These are phyloP conservation scores for Pachyrhynchus sulphureomaculatus DNA, from an alignment of 1,140 invertebrate species.

Conservation along the genomic window DNA sequence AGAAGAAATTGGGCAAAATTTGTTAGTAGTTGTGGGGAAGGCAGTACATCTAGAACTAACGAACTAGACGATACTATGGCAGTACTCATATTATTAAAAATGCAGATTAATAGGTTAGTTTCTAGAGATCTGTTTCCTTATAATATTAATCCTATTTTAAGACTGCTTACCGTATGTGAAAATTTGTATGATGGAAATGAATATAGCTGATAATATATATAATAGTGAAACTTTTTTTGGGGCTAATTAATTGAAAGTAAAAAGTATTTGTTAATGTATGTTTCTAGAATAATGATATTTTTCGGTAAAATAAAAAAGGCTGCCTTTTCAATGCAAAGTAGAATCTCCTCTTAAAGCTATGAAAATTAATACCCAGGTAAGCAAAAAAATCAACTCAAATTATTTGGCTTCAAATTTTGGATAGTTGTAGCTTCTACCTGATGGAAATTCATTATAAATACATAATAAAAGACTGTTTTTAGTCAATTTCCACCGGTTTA, in stretches of 20 bases:
- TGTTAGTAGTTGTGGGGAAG: conserved; percentile 68
- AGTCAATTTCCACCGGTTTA: too few relatives aligned
- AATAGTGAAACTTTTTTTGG: neutral
- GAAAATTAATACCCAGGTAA: too few relatives aligned
- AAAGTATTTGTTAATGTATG: neutral
- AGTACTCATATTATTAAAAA: conserved; percentile 74
- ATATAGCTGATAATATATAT: conserved; percentile 57
- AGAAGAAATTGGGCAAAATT: conserved; percentile 82
- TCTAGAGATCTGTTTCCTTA: conserved; percentile 83
- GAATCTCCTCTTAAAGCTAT: too few relatives aligned
- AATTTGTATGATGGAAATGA: conserved; percentile 78
- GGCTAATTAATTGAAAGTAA: neutral
- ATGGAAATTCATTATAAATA: too few relatives aligned
- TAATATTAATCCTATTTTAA: conserved; percentile 84
- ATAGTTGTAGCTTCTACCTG: too few relatives aligned
- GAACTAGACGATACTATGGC: conserved; percentile 82
- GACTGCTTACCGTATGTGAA: conserved; percentile 81
- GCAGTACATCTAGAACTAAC: conserved; percentile 53
- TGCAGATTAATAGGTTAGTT: conserved; percentile 80
- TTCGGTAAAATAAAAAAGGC: too few relatives aligned
- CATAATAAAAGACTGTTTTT: too few relatives aligned
- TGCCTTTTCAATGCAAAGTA: too few relatives aligned
- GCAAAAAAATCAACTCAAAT: too few relatives aligned
- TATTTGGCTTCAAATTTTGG: too few relatives aligned
- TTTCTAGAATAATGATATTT: neutral